Evolutionary conservation across 2,888 invertebrate species (phyloP).

Genomic region (Zootermopsis nevadensis): DNA sequence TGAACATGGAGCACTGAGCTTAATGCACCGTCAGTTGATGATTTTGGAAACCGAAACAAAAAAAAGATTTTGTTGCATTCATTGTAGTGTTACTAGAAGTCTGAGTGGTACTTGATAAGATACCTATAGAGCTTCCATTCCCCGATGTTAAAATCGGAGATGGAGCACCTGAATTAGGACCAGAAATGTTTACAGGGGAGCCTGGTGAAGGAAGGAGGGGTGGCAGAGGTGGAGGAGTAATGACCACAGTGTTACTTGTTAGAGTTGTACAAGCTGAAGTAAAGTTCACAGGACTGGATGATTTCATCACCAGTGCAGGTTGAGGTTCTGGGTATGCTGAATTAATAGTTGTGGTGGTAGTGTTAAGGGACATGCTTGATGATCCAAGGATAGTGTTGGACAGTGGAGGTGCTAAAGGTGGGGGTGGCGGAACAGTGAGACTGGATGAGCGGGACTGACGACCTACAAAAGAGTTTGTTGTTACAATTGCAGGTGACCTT

Average conservation of each 20-base stretch:
- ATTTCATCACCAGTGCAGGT: conserved; percentile 6
- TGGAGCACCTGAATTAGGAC: conserved; percentile 44
- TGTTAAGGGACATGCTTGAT: conserved; percentile 46
- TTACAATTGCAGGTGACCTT: conserved; percentile 60
- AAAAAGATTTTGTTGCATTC: conserved; percentile 61
- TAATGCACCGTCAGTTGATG: conserved; percentile 69
- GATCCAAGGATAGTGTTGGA: conserved; percentile 38
- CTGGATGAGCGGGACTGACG: conserved; percentile 66
- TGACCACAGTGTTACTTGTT: conserved; percentile 51
- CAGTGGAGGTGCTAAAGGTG: conserved; percentile 49
- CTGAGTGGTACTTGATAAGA: not conserved
- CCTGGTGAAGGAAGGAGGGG: conserved; percentile 56
- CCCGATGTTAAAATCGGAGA: conserved; percentile 53
- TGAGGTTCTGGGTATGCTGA: conserved; percentile 35
- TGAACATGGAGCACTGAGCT: conserved; percentile 69
- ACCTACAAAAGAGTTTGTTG: conserved; percentile 57
- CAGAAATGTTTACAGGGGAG: conserved; percentile 42
- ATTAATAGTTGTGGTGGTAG: conserved; percentile 24
- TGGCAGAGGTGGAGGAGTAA: conserved; percentile 61
- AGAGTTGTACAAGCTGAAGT: not conserved
- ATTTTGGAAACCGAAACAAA: conserved; percentile 69
- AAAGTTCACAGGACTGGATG: conserved; percentile 21
- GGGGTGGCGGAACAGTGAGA: conserved; percentile 64
- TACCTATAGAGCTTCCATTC: conserved; percentile 56
- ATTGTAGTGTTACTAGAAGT: conserved; percentile 46